Evolutionary conservation across 92 coral and sea anemone species (phyloP), one percentile per base, ranked within the genome.

Genomic region (Umimayanthus chanpuru): DNA sequence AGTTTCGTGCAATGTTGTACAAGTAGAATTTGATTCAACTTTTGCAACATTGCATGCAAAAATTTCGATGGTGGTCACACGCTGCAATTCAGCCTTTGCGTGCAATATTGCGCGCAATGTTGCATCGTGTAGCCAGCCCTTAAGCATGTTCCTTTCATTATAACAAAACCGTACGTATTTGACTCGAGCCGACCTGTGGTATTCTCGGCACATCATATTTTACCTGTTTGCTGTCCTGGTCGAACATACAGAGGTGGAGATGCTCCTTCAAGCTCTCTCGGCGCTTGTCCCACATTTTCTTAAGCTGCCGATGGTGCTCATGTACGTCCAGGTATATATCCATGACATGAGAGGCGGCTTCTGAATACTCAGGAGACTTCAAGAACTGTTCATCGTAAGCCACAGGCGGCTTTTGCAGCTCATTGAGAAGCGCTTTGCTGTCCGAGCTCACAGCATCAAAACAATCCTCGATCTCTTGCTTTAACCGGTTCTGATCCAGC

Each of bases 201-300:
- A 8, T 2, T 20, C 21, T 65, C 44, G 79, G 28, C 29, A 73
- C 49, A 9, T 5, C 80, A 30, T 32, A 86, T 89, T 21, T 32
- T 89, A 97, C 99, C 99, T 97, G 99, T 72, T 90, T 89, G 91
- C 98, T 97, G 88, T 97, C 99, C 88, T 97, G 99, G 78, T 97
- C 99, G 86, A 97, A 93, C 95, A 91, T 97, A 68, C 98, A 95
- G 89, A 97, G 80, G 58, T 97, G 99, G 39, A 97, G 91, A 83
- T 92, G 94, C 65, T 97, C 99, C 72, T 94, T 92, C 49, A 97
- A 88, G 56, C 91, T 88, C 40, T 93, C 76, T 74, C 95, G 91
- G 28, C 94, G 96, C 49, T 90, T 91, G 74, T 97, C 99, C 98
- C 96, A 97, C 91, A 97, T 89, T 81, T 90, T 91, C 81, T 97